These are phyloP conservation scores for Drosophila ananassae DNA, from an alignment of 1,140 invertebrate species.

Conservation along the genomic window DNA sequence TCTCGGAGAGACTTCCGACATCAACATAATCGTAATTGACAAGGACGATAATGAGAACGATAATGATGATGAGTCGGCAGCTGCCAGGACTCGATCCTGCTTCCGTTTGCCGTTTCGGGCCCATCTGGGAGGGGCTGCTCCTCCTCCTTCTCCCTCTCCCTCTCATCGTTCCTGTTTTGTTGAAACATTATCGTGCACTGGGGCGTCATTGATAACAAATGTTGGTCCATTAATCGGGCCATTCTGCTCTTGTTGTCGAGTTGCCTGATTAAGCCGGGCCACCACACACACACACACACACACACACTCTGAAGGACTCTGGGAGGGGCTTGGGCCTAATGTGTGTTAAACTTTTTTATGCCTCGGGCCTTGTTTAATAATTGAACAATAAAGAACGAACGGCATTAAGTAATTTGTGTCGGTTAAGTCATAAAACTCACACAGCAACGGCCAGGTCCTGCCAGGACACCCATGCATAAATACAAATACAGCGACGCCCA, in stretches of 20 bases:
- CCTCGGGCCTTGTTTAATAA: slow-evolving; percentile 65
- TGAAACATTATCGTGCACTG: slow-evolving; percentile 69
- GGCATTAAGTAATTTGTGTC: slow-evolving; percentile 79
- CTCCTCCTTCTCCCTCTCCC: no score
- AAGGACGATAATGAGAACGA: slow-evolving; percentile 50
- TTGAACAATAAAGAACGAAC: slow-evolving; percentile 74
- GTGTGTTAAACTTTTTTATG: slow-evolving; percentile 66
- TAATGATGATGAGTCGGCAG: slow-evolving; percentile 42
- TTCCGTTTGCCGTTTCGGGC: not conserved
- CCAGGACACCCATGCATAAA: slow-evolving; percentile 10
- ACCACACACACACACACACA: slow-evolving; percentile 12
- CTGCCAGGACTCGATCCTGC: not conserved
- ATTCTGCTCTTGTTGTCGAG: slow-evolving; percentile 26
- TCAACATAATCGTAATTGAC: slow-evolving; percentile 35
- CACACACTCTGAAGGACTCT: not conserved
- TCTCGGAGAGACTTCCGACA: not conserved
- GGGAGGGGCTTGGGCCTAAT: slow-evolving; percentile 24
- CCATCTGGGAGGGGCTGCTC: slow-evolving; percentile 9
- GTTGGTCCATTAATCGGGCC: slow-evolving; percentile 68
- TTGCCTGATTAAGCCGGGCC: slow-evolving; percentile 52
- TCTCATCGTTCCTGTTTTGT: slow-evolving; percentile 14
- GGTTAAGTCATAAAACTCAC: slow-evolving; percentile 70
- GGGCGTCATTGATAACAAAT: slow-evolving; percentile 77
- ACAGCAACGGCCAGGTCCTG: slow-evolving; percentile 13
- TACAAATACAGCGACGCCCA: not conserved